Conservation (phyloP, 2,888 invertebrate genomes). For the Amphiduros pacificus region DNA sequence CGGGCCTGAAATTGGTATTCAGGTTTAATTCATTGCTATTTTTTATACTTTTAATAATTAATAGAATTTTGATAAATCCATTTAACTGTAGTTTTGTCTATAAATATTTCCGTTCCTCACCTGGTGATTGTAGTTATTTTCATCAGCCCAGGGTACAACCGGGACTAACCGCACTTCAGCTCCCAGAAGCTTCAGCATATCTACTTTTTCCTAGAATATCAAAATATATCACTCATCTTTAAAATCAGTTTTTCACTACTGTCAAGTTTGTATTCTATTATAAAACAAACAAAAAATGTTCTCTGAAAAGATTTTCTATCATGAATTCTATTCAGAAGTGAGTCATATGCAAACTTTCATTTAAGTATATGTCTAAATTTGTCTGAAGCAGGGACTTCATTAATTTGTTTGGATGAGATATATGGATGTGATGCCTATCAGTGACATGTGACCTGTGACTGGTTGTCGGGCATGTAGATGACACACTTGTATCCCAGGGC, state of each 20-base stretch:
- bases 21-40: neutral
- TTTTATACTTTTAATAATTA: neutral
- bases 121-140: constrained; percentile 58
- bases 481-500: constrained; percentile 58
- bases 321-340: too few relatives aligned
- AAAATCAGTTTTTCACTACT: neutral
- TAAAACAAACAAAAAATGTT: too few relatives aligned
- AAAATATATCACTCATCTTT: constrained; percentile 1
- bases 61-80: too few relatives aligned
- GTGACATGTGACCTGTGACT: constrained; percentile 54
- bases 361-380: too few relatives aligned
- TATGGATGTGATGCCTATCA: too few relatives aligned
- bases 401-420: too few relatives aligned
- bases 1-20: constrained; percentile 37
- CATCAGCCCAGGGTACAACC: constrained; percentile 54
- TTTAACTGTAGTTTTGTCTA: too few relatives aligned
- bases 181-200: constrained; percentile 51
- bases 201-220: constrained; percentile 51
- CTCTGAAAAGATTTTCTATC: too few relatives aligned
- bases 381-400: too few relatives aligned
- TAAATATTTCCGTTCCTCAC: too few relatives aligned
- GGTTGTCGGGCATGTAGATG: constrained; percentile 59
- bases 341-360: too few relatives aligned
- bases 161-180: constrained; percentile 55
- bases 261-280: too few relatives aligned